Percentiles rank a stretch among this genome's conserved stretches.
These are phyloP conservation scores for Crotophaga sulcirostris DNA, from an alignment of 2,113 vertebrate genomes.

Conservation along the genomic window DNA sequence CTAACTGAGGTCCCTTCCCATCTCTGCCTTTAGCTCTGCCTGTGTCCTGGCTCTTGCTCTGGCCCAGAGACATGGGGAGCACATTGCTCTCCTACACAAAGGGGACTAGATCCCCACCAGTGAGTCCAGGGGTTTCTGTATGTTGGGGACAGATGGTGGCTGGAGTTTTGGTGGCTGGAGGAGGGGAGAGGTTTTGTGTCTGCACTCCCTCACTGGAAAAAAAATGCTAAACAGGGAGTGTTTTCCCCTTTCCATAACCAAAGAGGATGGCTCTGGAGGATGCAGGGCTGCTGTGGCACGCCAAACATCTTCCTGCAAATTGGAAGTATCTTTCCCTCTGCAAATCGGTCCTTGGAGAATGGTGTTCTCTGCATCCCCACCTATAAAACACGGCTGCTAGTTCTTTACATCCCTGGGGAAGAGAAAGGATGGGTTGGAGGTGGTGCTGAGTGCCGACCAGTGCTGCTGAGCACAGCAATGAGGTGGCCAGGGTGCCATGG, in stretches of 20 bases:
- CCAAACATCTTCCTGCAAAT: accelerated
- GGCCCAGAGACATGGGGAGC: neutral
- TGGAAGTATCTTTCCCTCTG: neutral
- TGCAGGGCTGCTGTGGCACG: accelerated
- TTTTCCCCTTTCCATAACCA: neutral
- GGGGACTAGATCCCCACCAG: neutral
- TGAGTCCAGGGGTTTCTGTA: accelerated
- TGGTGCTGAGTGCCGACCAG: neutral
- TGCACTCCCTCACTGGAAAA: neutral
- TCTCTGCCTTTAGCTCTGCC: neutral
- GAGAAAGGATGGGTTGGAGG: neutral
- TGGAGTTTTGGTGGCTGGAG: neutral
- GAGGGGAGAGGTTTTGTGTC: neutral
- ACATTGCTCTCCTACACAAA: accelerated
- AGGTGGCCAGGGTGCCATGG: accelerated
- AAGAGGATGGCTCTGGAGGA: neutral
- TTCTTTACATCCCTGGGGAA: neutral
- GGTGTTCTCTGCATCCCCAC: neutral
- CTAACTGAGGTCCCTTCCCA: neutral
- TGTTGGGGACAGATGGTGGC: neutral
- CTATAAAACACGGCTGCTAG: neutral
- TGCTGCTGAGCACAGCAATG: accelerated
- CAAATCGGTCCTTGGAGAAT: neutral
- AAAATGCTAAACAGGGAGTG: accelerated
- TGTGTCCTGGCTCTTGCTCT: neutral